These are phyloP conservation scores for Hylaea fasciaria DNA, from an alignment of 2,888 invertebrate species.

Conservation along the genomic window DNA sequence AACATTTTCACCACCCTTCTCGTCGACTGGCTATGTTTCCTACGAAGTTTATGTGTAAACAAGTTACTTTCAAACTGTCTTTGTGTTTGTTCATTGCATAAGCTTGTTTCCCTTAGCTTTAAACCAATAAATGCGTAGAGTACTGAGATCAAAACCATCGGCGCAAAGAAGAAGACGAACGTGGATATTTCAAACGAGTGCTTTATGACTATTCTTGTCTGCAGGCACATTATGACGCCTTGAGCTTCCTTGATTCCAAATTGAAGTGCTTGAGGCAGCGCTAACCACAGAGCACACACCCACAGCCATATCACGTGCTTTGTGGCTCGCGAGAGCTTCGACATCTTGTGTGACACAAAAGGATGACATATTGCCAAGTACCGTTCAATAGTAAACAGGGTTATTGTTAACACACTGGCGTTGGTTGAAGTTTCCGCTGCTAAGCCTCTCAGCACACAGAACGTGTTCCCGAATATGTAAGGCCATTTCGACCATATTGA, in stretches of 20 bases:
- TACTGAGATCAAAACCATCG: slow-evolving; percentile 91
- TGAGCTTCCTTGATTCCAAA: slow-evolving; percentile 72
- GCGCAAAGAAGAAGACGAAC: slow-evolving; percentile 89
- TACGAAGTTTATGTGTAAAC: slow-evolving; percentile 57
- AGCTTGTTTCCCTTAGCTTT: slow-evolving; percentile 81
- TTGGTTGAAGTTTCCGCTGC: slow-evolving; percentile 92
- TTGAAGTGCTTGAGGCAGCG: slow-evolving; percentile 88
- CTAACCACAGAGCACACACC: slow-evolving; percentile 90
- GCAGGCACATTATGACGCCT: slow-evolving; percentile 77
- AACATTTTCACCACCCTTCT: slow-evolving; percentile 90
- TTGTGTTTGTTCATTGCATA: slow-evolving; percentile 59
- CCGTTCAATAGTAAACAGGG: slow-evolving; percentile 92
- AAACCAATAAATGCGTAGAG: slow-evolving; percentile 88
- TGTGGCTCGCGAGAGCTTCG: slow-evolving; percentile 92
- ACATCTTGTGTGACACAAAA: slow-evolving; percentile 91
- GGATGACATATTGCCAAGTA: slow-evolving; percentile 87
- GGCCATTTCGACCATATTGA: slow-evolving; percentile 91
- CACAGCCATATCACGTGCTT: slow-evolving; percentile 93
- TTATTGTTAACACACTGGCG: slow-evolving; percentile 91
- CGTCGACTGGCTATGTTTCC: slow-evolving; percentile 85
- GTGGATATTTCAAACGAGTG: slow-evolving; percentile 90
- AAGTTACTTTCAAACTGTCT: slow-evolving; percentile 55
- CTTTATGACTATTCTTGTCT: slow-evolving; percentile 80
- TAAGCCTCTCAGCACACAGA: slow-evolving; percentile 91
- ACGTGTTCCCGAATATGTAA: slow-evolving; percentile 90